These are phyloP conservation scores for Labeo rohita DNA, from an alignment of 2,113 vertebrate species.

Conservation along the genomic window DNA sequence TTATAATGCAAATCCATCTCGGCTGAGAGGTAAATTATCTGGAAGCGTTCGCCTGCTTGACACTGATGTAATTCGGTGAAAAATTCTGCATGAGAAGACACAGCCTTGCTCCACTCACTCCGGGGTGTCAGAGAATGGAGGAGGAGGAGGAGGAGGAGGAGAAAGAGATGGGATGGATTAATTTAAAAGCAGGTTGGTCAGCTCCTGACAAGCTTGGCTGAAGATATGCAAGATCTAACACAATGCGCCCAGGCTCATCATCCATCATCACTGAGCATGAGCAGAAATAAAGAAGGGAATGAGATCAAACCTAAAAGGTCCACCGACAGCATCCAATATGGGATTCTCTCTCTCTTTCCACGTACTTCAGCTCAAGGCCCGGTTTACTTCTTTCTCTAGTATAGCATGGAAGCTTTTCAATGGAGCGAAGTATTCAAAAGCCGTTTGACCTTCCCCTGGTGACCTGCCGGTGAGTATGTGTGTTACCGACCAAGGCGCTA, in stretches of 20 bases:
- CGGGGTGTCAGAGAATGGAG: constrained; percentile 3
- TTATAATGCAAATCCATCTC: constrained; percentile 41
- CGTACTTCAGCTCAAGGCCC: neutral
- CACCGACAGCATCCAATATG: constrained; percentile 13
- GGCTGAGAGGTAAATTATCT: constrained; percentile 44
- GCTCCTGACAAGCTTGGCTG: constrained; percentile 38
- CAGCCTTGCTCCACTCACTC: neutral
- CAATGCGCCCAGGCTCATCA: constrained; percentile 21
- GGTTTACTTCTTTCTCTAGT: constrained; percentile 10
- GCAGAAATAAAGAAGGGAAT: constrained; percentile 3
- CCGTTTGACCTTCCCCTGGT: constrained; percentile 46
- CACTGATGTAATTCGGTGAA: constrained; percentile 43
- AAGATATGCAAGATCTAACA: constrained; percentile 45
- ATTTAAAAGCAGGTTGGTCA: constrained; percentile 40
- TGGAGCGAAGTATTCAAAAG: constrained; percentile 42
- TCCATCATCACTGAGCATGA: constrained; percentile 35
- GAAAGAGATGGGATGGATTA: constrained; percentile 12
- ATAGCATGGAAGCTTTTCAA: constrained; percentile 35
- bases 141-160: neutral
- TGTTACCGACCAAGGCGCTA: constrained; percentile 50
- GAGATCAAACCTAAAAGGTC: constrained; percentile 21
- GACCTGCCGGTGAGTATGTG: constrained; percentile 19
- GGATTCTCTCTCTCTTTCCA: neutral
- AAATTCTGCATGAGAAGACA: constrained; percentile 27
- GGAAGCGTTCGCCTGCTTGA: constrained; percentile 36